A percentile compares a stretch with the other conserved stretches of the same genome.
Evolutionary conservation across 1,140 invertebrate species (phyloP).

Genomic region (Pseudachorutes palmiensis): DNA sequence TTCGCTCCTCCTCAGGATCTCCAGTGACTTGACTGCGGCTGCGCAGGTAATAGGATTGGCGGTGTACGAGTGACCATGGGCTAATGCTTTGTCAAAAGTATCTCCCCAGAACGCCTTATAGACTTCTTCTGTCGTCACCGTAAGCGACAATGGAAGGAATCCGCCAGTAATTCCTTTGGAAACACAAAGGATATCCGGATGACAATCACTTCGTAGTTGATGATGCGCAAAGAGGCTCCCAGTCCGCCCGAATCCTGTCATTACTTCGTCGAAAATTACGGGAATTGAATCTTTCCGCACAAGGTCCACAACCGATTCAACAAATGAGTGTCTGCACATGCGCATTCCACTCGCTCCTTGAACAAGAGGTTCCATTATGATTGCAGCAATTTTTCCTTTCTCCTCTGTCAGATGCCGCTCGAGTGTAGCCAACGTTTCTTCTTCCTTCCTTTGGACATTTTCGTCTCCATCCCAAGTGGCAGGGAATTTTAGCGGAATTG

Average conservation of each 20-base stretch:
- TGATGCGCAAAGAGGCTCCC: conserved; percentile 36
- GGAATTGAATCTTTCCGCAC: conserved; percentile 24
- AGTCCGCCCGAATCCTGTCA: conserved; percentile 39
- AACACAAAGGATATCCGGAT: conserved; percentile 36
- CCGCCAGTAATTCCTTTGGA: conserved; percentile 38
- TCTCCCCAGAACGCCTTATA: conserved; percentile 12
- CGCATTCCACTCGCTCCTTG: conserved; percentile 38
- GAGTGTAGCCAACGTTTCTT: not conserved
- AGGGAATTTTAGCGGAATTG: not conserved
- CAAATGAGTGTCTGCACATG: conserved; percentile 28
- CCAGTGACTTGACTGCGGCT: not conserved
- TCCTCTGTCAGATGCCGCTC: conserved; percentile 6
- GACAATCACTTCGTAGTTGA: conserved; percentile 9
- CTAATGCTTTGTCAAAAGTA: not conserved
- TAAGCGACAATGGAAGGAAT: conserved; percentile 27
- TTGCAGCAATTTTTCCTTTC: conserved; percentile 26
- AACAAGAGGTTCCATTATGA: conserved; percentile 38
- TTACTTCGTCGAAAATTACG: conserved; percentile 38
- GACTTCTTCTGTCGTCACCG: conserved; percentile 28
- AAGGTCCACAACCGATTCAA: conserved; percentile 16
- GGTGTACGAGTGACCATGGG: conserved; percentile 31
- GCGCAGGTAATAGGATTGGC: conserved; percentile 31
- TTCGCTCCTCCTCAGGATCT: not conserved
- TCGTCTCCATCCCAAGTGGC: not conserved
- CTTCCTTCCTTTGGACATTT: not conserved